phyloP scores from a whole-genome alignment of 2,888 invertebrate species.

The Drosophila rellima region DNA sequence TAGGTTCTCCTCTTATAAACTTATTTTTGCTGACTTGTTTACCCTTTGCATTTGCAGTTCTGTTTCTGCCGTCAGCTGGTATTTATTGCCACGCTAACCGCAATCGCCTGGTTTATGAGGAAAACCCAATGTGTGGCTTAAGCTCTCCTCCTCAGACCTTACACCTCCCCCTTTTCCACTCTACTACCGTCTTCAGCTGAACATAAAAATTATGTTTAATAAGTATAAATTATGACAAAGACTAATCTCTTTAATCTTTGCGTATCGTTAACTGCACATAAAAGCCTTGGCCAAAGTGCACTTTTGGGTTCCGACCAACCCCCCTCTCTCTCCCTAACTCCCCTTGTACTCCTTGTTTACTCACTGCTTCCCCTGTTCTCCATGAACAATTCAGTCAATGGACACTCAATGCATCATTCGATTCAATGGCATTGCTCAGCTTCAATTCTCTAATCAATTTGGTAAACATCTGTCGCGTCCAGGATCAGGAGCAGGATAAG shows the following conservation, averaged over 20 bases:
- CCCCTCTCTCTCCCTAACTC: background rate
- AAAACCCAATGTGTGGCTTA: conserved; percentile 43
- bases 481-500: conserved; percentile 61
- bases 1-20: too few relatives aligned
- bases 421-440: conserved; percentile 53
- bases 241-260: conserved; percentile 61
- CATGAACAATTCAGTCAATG: conserved; percentile 10
- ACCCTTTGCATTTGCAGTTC: conserved; percentile 18
- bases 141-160: background rate
- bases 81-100: conserved; percentile 56
- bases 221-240: conserved; percentile 43
- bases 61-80: conserved; percentile 40
- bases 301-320: conserved; percentile 13
- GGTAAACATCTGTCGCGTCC: conserved; percentile 76
- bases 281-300: conserved; percentile 38
- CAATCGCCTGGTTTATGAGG: conserved; percentile 50
- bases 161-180: background rate
- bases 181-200: background rate
- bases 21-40: background rate
- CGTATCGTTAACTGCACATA: conserved; percentile 60
- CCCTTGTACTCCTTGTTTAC: background rate
- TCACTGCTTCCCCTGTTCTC: background rate
- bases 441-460: conserved; percentile 75
- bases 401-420: conserved; percentile 52
- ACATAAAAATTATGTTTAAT: conserved; percentile 45